Evolutionary conservation across 30 jellyfish, hydroid and myxozoan genomes (phyloP).

Genomic region (Rhopilema esculentum): DNA sequence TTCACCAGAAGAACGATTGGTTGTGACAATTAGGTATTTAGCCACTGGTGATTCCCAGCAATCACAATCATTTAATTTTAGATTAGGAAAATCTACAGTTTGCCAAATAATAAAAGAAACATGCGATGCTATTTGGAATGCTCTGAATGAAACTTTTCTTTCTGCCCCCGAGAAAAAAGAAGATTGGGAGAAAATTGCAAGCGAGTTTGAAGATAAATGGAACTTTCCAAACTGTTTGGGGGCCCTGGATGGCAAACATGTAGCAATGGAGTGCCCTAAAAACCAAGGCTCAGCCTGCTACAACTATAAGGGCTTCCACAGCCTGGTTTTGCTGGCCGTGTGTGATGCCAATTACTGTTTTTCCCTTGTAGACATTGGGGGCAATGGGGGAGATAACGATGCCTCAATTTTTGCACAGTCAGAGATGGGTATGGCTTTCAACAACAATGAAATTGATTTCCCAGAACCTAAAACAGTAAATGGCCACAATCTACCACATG

Average conservation of each 20-base stretch:
- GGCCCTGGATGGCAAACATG: conserved; percentile 73
- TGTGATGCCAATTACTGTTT: conserved; percentile 65
- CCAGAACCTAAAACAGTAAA: conserved; percentile 6
- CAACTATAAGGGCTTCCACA: conserved; percentile 72
- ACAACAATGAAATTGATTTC: conserved; percentile 16
- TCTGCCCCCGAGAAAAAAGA: conserved; percentile 15
- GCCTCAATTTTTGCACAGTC: conserved; percentile 35
- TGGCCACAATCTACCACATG: conserved; percentile 1
- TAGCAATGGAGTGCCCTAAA: conserved; percentile 67
- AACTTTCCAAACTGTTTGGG: conserved; percentile 62
- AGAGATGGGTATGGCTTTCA: conserved; percentile 21
- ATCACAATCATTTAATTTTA: conserved; percentile 49
- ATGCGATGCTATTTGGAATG: conserved; percentile 58
- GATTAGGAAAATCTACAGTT: conserved; percentile 58
- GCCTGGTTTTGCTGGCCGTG: conserved; percentile 68
- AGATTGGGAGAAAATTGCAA: conserved; percentile 36
- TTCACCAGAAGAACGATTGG: conserved; percentile 58
- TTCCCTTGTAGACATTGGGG: conserved; percentile 39
- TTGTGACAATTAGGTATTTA: conserved; percentile 46
- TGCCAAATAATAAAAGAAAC: conserved; percentile 58
- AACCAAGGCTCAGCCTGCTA: conserved; percentile 44
- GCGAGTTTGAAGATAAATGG: conserved; percentile 41
- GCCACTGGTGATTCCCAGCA: conserved; percentile 78
- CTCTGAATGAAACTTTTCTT: conserved; percentile 12
- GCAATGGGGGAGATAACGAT: conserved; percentile 58